phyloP scores from a whole-genome alignment of 2,113 vertebrate species.

The Amblyornis subalaris region DNA sequence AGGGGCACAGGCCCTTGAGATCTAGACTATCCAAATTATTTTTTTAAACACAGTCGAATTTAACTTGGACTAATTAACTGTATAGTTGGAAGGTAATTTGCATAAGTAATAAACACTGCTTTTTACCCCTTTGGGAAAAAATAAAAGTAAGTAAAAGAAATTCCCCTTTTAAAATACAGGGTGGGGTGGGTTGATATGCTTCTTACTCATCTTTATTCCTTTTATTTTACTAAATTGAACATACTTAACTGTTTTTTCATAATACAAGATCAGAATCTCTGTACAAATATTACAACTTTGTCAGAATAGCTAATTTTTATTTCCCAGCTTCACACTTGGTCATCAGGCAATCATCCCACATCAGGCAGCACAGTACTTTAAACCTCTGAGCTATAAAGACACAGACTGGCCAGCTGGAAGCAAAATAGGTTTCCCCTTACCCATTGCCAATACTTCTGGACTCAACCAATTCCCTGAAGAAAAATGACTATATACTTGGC shows the following conservation, averaged over 20 bases:
- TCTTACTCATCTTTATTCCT: not conserved
- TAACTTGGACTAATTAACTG: not conserved
- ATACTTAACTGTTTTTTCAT: not conserved
- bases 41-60: not conserved
- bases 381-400: not conserved
- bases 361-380: conserved; percentile 33
- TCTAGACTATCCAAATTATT: not conserved
- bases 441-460: conserved; percentile 37
- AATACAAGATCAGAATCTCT: not conserved
- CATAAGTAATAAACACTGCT: not conserved
- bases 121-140: not conserved
- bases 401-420: conserved; percentile 33
- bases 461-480: conserved; percentile 42
- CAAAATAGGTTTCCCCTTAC: conserved; percentile 32
- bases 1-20: not conserved
- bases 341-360: conserved; percentile 9
- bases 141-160: not conserved
- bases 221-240: not conserved
- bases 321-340: conserved; percentile 10
- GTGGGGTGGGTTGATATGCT: not conserved
- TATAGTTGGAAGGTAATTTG: not conserved
- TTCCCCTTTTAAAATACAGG: not conserved
- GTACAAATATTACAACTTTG: not conserved
- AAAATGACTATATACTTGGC: conserved; percentile 50
- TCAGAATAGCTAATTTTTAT: not conserved